Conservation (phyloP, 2,113 vertebrate genomes). For the Elachura formosa region DNA sequence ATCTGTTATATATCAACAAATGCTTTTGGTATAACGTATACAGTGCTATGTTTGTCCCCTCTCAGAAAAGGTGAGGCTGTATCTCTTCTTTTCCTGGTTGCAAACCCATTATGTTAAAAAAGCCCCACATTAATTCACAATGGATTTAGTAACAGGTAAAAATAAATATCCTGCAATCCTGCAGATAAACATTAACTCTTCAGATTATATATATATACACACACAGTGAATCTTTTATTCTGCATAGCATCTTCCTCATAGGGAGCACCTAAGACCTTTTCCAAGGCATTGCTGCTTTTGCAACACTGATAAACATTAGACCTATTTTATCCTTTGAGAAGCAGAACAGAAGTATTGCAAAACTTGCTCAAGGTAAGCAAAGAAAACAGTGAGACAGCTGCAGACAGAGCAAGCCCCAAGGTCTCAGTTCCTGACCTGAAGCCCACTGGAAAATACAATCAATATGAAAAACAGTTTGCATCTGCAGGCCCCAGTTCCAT, state of each 20-base stretch:
- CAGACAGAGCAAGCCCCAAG: not conserved
- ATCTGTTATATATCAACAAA: constrained; percentile 11
- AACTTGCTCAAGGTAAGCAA: not conserved
- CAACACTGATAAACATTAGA: not conserved
- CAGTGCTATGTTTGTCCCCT: not conserved
- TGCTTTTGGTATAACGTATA: not conserved
- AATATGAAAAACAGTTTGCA: not conserved
- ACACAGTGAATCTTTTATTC: not conserved
- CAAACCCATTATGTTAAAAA: not conserved
- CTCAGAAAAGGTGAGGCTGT: not conserved
- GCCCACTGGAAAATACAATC: not conserved
- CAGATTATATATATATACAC: not conserved
- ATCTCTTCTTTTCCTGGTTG: not conserved
- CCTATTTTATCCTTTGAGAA: not conserved
- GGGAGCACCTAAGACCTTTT: not conserved
- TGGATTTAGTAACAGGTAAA: not conserved
- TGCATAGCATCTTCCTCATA: not conserved
- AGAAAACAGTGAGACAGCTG: not conserved
- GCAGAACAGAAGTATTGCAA: not conserved
- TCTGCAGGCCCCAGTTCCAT: not conserved
- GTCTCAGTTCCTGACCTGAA: not conserved
- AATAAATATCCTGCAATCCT: not conserved
- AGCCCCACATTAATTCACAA: not conserved
- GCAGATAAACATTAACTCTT: not conserved
- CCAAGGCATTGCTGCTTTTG: not conserved